These are phyloP conservation scores for Cynopterus brachyotis DNA, from an alignment of 2,113 vertebrate genomes.

Conservation along the genomic window DNA sequence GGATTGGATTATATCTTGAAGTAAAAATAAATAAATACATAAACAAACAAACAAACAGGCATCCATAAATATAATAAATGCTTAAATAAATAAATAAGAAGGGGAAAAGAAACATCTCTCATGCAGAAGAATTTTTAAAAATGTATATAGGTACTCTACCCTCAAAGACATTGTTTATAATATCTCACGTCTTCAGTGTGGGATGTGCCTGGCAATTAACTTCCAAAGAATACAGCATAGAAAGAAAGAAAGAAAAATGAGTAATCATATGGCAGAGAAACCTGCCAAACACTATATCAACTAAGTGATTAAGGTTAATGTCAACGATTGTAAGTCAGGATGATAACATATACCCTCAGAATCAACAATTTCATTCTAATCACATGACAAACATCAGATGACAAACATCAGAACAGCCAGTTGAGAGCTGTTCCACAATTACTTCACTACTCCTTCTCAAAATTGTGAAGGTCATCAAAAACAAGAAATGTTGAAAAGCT, in stretches of 20 bases:
- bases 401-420: not conserved
- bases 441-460: not conserved
- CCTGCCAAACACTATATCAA: not conserved
- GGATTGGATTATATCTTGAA: not conserved
- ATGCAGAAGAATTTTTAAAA: not conserved
- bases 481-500: not conserved
- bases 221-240: not conserved
- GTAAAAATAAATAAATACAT: not conserved
- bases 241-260: not conserved
- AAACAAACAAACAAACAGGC: not conserved
- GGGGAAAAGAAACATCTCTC: not conserved
- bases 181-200: not conserved
- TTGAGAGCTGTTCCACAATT: not conserved
- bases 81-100: not conserved
- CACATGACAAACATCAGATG: not conserved
- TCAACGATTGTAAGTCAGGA: not conserved
- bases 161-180: not conserved
- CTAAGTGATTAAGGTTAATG: not conserved
- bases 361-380: not conserved
- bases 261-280: not conserved
- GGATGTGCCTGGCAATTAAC: fast-evolving
- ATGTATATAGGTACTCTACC: not conserved
- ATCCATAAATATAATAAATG: not conserved
- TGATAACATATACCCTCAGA: not conserved
- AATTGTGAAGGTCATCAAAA: not conserved